phyloP scores from a whole-genome alignment of 1,140 invertebrate genomes.

The Drosophila ambigua region DNA sequence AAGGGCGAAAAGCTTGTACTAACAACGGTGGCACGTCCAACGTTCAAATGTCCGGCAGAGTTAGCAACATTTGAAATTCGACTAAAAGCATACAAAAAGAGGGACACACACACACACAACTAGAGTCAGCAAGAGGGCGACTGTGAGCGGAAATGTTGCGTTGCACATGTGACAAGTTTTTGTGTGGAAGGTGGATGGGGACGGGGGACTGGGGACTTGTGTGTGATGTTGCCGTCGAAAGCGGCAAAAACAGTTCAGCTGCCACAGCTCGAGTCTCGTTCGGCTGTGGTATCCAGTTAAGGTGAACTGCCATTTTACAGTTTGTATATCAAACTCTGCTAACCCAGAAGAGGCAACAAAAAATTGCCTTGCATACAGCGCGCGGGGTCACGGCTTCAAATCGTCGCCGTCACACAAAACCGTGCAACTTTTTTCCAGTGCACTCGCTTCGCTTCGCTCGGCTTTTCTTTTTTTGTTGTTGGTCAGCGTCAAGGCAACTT shows the following conservation, averaged over 20 bases:
- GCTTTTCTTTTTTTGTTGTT: conserved; percentile 18
- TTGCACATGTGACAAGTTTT: conserved; percentile 79
- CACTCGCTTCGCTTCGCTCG: conserved; percentile 18
- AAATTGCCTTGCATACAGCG: conserved; percentile 39
- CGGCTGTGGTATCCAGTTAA: conserved; percentile 67
- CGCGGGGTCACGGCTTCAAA: conserved; percentile 73
- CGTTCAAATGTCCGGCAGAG: conserved; percentile 66
- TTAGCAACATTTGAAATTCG: conserved; percentile 81
- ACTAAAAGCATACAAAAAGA: conserved; percentile 67
- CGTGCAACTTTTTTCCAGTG: conserved; percentile 48
- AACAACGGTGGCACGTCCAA: conserved; percentile 54
- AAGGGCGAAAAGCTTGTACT: background rate
- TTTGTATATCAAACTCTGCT: conserved; percentile 71
- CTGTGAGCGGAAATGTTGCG: conserved; percentile 65
- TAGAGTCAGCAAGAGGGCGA: conserved; percentile 15
- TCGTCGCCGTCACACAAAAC: conserved; percentile 68
- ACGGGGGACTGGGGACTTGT: background rate
- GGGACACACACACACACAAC: conserved; percentile 12
- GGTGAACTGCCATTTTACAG: conserved; percentile 77
- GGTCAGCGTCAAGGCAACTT: conserved; percentile 54
- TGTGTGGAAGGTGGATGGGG: conserved; percentile 1
- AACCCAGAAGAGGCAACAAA: conserved; percentile 37
- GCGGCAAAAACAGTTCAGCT: conserved; percentile 62
- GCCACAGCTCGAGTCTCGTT: conserved; percentile 50
- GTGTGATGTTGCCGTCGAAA: conserved; percentile 46